phyloP scores from a whole-genome alignment of 2,888 invertebrate genomes.

The Andrena bucephala region DNA sequence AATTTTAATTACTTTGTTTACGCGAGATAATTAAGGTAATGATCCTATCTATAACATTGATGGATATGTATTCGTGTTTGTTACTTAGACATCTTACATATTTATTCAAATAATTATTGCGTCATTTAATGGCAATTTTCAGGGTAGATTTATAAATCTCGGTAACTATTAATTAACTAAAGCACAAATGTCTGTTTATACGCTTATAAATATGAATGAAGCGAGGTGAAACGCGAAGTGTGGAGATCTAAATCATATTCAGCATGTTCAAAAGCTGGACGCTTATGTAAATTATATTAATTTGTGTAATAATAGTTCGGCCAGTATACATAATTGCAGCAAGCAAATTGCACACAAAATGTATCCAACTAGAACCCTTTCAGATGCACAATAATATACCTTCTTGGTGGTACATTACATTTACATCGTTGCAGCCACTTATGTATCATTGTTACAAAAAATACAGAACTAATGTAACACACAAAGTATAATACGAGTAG shows the following conservation, averaged over 20 bases:
- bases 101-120: conserved; percentile 7
- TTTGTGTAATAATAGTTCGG: conserved; percentile 38
- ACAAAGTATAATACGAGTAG: no score
- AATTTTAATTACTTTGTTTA: conserved; percentile 23
- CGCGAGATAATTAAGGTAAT: neutral
- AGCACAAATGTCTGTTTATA: conserved; percentile 39
- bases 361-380: neutral
- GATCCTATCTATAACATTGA: neutral
- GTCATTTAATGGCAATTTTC: conserved; percentile 6
- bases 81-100: neutral
- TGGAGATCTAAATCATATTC: conserved; percentile 47
- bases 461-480: no score
- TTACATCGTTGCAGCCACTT: no score
- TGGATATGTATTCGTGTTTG: neutral
- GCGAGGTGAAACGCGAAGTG: conserved; percentile 29
- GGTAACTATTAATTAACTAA: conserved; percentile 39
- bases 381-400: no score
- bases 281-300: conserved; percentile 50
- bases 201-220: conserved; percentile 58
- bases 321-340: conserved; percentile 12
- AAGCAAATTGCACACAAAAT: conserved; percentile 13
- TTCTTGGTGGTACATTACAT: no score
- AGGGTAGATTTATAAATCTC: conserved; percentile 27
- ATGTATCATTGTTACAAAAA: no score
- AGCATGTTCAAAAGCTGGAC: conserved; percentile 8